Base-by-base conservation (phyloP, 2,113 vertebrate genomes). In the Saiga tatarica region DNA sequence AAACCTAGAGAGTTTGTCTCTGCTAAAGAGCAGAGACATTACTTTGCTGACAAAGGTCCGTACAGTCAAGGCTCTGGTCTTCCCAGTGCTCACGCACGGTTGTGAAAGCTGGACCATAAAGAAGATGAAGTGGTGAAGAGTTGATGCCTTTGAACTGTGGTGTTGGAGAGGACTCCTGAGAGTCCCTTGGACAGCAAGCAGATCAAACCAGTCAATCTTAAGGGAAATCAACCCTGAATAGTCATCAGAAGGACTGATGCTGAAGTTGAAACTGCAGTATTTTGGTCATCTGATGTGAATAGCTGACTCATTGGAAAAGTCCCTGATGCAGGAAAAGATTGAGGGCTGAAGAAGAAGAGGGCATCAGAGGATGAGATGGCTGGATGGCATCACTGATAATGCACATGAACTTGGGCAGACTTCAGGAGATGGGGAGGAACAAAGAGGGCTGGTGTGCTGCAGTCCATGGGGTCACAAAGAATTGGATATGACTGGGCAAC, bases 61-160 rank as follows among this genome's bases (percentile, higher is more conserved):
- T 23, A 23, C 19, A 71, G 67, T 71, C 19, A 71, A 71, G n/a
- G 67, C 19, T 39, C 5, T 23, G 67, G 5, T 71, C 10, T 39
- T 71, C 10, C 67, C n/a, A 39, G n/a, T 23, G 67, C 5, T 23
- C 67, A 39, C 0, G 0, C n/a, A 23, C 1, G 0, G 5, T 39
- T 71, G n/a, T 71, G 19, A 71, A 21, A 39, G n/a, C n/a, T 39
- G 67, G 67, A 71, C 67, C 19, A 6, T 71, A 39, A 39, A 71
- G 67, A 71, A 71, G 67, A 23, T 0, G 0, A 10, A 39, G 2
- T 0, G 0, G 2, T 0, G 1, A 71, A 39, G n/a, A 23, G 23
- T 1, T 12, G 67, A 39, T 23, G 67, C n/a, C 67, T 71, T 39
- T 3, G 5, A 71, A 71, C 10, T 39, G 67, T 13, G 67, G 21